Evolutionary conservation across 2,888 invertebrate genomes (phyloP), one percentile per base, ranked within the genome.

Genomic region (Apoda limacodes): DNA sequence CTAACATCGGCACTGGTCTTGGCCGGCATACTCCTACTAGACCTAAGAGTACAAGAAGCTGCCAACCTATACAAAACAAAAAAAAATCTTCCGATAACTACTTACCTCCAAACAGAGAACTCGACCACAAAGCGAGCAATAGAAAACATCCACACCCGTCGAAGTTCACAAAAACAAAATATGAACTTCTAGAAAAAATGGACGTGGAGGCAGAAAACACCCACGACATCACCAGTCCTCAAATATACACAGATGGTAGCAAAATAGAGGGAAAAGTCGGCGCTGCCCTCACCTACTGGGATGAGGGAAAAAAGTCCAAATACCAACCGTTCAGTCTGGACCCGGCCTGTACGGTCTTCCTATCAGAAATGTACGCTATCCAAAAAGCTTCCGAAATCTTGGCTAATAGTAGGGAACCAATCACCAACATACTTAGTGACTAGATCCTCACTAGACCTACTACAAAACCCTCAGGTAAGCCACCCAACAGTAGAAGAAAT

Each of bases 11-110:
- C 37, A 1, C 19, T 34, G 11, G 3, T 32, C 0, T 21, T 43
- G 19, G 13, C 43, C 3, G 37, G 38, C 7, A 5, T 42, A 2
- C 32, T 43, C 2, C 39, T 40, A 1, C 24, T 42, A 3, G 40
- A 44, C 30, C 17, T 42, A 1, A 27, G 39, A 14, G 22, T 32
- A 1, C 27, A 9, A 6, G 27, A 32, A 9, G 32, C 32, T 4
- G 37, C 34, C n/a, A n/a, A n/a, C n/a, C n/a, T n/a, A n/a, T n/a
- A n/a, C n/a, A n/a, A n/a, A n/a, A n/a, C n/a, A n/a, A n/a, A n/a
- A 2, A 5, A 6, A 5, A 19, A 32, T 9, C 30, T 31, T 11
- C 10, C 24, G 9, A n/a, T n/a, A n/a, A n/a, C n/a, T n/a, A n/a
- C n/a, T n/a, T n/a, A n/a, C n/a, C n/a, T n/a, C 30, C 35, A 2